Evolutionary conservation across 2,797 vertebrate species (phyloP).

Genomic region (Syngnathus acus): DNA sequence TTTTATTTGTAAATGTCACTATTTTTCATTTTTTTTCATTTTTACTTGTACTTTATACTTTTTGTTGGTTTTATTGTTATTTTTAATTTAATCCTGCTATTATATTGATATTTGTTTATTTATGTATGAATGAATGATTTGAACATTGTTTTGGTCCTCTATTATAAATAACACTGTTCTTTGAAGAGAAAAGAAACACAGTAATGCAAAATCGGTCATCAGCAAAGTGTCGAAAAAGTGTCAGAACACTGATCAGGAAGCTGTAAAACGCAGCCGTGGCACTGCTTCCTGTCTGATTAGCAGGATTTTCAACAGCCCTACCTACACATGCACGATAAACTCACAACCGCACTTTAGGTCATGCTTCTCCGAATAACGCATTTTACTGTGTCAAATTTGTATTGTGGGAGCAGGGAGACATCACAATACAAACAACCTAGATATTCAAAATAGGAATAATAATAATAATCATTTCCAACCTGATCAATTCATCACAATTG

Average conservation of each 20-base stretch:
- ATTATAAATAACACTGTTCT: not conserved
- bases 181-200: slow-evolving; percentile 7
- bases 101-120: too few relatives aligned
- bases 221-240: slow-evolving; percentile 18
- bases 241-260: slow-evolving; percentile 60
- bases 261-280: slow-evolving; percentile 42
- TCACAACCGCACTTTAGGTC: not conserved
- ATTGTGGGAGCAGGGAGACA: slow-evolving; percentile 17
- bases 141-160: too few relatives aligned
- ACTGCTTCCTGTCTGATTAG: slow-evolving; percentile 66
- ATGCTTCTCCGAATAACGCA: slow-evolving; percentile 17
- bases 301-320: slow-evolving; percentile 16
- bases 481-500: too few relatives aligned
- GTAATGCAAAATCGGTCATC: slow-evolving; percentile 16
- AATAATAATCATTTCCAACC: too few relatives aligned
- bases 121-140: too few relatives aligned
- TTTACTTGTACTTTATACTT: too few relatives aligned
- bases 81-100: too few relatives aligned
- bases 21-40: too few relatives aligned
- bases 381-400: not conserved
- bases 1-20: too few relatives aligned
- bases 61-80: too few relatives aligned
- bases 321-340: not conserved
- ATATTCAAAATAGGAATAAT: too few relatives aligned
- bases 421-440: slow-evolving; percentile 20